Evolutionary conservation across 2,113 vertebrate species (phyloP).

Genomic region (Tylochromis polylepis): DNA sequence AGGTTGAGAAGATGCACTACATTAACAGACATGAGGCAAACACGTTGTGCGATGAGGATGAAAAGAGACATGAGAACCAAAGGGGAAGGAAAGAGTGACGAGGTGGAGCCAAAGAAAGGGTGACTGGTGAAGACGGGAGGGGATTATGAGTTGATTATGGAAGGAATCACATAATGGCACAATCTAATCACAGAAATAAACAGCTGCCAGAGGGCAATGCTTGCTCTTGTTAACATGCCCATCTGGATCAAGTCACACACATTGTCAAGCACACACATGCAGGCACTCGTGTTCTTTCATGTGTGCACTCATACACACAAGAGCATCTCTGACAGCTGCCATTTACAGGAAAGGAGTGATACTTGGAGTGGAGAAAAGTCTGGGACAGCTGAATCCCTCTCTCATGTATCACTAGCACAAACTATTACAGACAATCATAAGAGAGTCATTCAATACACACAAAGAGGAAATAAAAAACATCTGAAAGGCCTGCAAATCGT

Average conservation of each 20-base stretch:
- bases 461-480: background rate
- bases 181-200: conserved; percentile 45
- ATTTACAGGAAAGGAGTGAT: conserved; percentile 27
- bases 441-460: conserved; percentile 26
- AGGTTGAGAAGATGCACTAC: conserved; percentile 42
- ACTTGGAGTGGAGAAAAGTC: conserved; percentile 5
- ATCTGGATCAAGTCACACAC: conserved; percentile 11
- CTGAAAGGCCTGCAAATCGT: background rate
- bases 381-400: conserved; percentile 4
- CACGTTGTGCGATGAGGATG: background rate
- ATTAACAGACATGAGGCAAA: conserved; percentile 29
- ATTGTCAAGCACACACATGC: background rate
- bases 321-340: conserved; percentile 26
- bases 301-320: background rate
- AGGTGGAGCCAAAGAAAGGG: background rate
- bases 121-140: background rate
- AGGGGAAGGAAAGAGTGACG: background rate
- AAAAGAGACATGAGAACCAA: background rate
- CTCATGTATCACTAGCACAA: conserved; percentile 20
- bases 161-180: conserved; percentile 10
- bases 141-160: conserved; percentile 32
- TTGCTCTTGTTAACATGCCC: conserved; percentile 11
- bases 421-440: conserved; percentile 38
- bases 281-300: background rate
- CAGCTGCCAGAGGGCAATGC: background rate